A percentile compares a stretch with the other conserved stretches of the same genome.
Evolutionary conservation across 2,888 invertebrate species (phyloP).

Genomic region (Podabrus alpinus): DNA sequence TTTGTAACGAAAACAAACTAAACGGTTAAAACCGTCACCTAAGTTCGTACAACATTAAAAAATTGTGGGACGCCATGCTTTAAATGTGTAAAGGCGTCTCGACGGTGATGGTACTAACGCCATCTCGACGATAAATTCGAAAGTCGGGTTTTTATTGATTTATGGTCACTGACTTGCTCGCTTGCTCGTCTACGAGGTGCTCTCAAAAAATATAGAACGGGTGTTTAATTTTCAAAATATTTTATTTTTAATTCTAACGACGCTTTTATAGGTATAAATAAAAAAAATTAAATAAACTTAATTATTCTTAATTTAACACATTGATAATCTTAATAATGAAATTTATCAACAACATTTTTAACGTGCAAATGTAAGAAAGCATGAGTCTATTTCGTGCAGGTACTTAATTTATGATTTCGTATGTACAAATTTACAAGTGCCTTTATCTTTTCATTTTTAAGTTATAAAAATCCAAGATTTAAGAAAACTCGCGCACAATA

Average conservation of each 20-base stretch:
- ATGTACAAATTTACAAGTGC: not conserved
- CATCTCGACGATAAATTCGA: not conserved
- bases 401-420: not conserved
- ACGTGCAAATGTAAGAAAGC: not conserved
- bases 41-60: not conserved
- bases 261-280: not conserved
- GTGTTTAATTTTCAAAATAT: not conserved
- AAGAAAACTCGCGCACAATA: conserved; percentile 59
- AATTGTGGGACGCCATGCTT: not conserved
- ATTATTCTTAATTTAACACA: not conserved
- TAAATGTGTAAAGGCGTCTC: not conserved
- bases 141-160: not conserved
- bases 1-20: not conserved
- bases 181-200: not conserved
- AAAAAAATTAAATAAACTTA: not conserved
- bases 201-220: not conserved
- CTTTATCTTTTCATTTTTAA: not conserved
- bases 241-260: not conserved
- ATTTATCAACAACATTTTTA: not conserved
- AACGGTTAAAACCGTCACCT: not conserved
- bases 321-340: not conserved
- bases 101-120: not conserved
- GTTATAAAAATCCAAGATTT: not conserved
- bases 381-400: not conserved
- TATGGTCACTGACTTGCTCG: not conserved